Base-by-base conservation (phyloP, 2,888 invertebrate genomes). In the Megastigmus dorsalis region DNA sequence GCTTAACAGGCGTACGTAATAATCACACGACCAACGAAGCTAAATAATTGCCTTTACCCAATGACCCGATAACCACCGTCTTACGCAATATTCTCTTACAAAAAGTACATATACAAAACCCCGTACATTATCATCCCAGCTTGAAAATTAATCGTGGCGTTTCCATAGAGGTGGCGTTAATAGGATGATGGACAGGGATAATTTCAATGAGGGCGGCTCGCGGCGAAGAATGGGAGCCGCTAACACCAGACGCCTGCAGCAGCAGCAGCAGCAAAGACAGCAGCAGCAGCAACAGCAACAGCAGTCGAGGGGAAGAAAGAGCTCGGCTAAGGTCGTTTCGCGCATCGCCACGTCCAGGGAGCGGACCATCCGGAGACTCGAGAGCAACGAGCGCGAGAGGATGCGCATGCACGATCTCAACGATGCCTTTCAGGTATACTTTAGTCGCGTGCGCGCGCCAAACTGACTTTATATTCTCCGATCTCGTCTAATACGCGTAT, bases 371-470 rank as follows among this genome's bases (percentile, higher is more conserved):
- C 89, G 94, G 80, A 90, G 94, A 82, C 90, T 94, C 82, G 94
- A 94, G 88, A 94, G 93, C 87, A 94, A 94, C 87, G 93, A 94
- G 87, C 89, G 94, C 80, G 94, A 94, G 87, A 89, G 94, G 80
- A 93, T 93, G 92, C 90, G 94, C 82, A 94, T 94, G 94, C 94
- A 94, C 87, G 93, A 93, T 77, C 89, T 94, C 77, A 94, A 94
- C 85, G 94, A 94, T 85, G 94, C 94, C 15, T 94, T 94, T 85
- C 93, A 94, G 90, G 93, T 93, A 85, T n/a, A n/a, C n/a, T n/a
- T n/a, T n/a, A n/a, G n/a, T n/a, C n/a, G n/a, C n/a, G n/a, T n/a
- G n/a, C n/a, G n/a, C n/a, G n/a, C n/a, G n/a, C n/a, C n/a, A n/a
- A n/a, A n/a, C n/a, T n/a, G n/a, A n/a, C n/a, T n/a, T n/a, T n/a